Evolutionary conservation across 1,140 invertebrate genomes (phyloP).

Genomic region (Protaetia brevitarsis): DNA sequence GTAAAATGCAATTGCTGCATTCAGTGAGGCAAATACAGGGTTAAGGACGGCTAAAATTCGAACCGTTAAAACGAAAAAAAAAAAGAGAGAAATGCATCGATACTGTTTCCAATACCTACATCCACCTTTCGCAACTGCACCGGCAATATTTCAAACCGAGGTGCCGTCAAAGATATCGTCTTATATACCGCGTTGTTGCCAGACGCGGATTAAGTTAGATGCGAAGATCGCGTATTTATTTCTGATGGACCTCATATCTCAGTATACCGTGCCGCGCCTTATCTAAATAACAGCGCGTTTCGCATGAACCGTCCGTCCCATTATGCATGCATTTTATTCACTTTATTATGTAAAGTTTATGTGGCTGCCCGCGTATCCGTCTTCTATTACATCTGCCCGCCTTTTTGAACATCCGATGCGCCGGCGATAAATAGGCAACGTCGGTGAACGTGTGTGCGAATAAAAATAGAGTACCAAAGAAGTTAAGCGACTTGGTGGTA

Average conservation of each 20-base stretch:
- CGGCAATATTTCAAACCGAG: background rate
- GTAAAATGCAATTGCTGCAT: no score
- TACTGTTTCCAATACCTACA: no score
- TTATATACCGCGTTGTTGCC: background rate
- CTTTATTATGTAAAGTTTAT: slow-evolving; percentile 17
- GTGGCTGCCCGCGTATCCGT: slow-evolving; percentile 1
- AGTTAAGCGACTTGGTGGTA: no score
- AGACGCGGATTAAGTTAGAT: slow-evolving; percentile 5
- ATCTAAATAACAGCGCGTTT: background rate
- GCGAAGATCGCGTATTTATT: slow-evolving; percentile 2
- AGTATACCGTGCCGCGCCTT: background rate
- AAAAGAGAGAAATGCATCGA: no score
- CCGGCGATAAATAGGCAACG: background rate
- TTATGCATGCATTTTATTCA: slow-evolving; percentile 15
- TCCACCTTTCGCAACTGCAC: background rate
- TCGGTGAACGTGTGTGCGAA: no score
- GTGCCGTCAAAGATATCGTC: background rate
- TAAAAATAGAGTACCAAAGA: no score
- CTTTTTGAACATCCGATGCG: background rate
- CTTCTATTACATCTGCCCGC: slow-evolving; percentile 3
- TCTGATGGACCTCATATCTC: slow-evolving; percentile 8
- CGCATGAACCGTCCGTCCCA: background rate
- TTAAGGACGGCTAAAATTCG: no score
- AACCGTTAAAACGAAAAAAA: no score
- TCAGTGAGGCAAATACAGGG: no score